phyloP scores from a whole-genome alignment of 2,113 vertebrate genomes.

The Planiliza haematocheilus region DNA sequence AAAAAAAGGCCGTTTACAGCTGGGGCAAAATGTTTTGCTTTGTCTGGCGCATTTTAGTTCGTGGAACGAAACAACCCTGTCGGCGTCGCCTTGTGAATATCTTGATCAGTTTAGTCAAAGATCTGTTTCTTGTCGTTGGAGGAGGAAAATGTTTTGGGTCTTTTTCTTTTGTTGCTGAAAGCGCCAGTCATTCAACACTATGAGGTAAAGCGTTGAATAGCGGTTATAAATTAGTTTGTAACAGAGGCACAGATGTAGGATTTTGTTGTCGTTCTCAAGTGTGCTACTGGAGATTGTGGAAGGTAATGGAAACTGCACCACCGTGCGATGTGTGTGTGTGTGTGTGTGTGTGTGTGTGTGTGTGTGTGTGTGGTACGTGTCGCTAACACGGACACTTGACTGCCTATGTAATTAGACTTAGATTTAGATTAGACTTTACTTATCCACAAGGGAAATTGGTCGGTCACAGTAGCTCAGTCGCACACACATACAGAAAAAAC shows the following conservation, averaged over 20 bases:
- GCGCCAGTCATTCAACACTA: neutral
- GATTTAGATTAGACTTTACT: too few relatives aligned
- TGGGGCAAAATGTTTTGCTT: slow-evolving; percentile 29
- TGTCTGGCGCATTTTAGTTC: slow-evolving; percentile 16
- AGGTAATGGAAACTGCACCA: neutral
- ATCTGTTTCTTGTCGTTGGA: neutral
- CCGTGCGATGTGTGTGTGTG: too few relatives aligned
- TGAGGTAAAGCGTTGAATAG: neutral
- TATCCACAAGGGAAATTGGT: too few relatives aligned
- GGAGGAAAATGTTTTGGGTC: neutral
- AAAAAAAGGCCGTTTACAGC: slow-evolving; percentile 25
- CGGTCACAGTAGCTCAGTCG: too few relatives aligned
- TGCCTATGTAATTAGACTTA: too few relatives aligned
- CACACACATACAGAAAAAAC: too few relatives aligned
- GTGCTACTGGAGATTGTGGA: neutral
- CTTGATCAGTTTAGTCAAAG: neutral
- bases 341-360: too few relatives aligned
- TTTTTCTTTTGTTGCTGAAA: neutral
- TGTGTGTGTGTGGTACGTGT: too few relatives aligned
- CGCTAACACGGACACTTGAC: too few relatives aligned
- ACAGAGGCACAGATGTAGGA: neutral
- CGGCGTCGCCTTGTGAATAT: neutral
- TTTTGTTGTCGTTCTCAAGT: neutral
- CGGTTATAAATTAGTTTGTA: neutral
- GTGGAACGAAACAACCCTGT: neutral